phyloP scores from a whole-genome alignment of 2,113 vertebrate genomes.

The Cyanistes caeruleus region DNA sequence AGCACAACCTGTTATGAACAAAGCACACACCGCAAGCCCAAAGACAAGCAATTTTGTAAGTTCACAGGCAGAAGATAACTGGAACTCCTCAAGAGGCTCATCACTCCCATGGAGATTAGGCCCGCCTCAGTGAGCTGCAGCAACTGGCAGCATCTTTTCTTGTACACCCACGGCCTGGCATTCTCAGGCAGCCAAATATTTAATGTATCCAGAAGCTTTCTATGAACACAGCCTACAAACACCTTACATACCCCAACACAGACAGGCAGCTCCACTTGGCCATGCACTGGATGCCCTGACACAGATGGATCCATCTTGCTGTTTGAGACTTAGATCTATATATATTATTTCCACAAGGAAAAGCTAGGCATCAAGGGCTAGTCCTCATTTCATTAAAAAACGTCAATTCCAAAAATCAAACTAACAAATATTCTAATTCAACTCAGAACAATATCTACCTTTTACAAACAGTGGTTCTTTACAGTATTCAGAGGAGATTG shows the following conservation, averaged over 20 bases:
- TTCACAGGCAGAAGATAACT: not conserved
- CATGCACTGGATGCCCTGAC: fast-evolving
- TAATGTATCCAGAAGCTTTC: not conserved
- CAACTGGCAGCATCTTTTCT: not conserved
- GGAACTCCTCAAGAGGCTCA: not conserved
- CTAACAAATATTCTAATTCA: not conserved
- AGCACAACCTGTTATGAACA: not conserved
- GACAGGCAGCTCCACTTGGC: not conserved
- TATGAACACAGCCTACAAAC: not conserved
- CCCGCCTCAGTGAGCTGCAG: not conserved
- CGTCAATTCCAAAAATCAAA: not conserved
- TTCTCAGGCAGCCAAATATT: not conserved
- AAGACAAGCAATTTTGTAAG: not conserved
- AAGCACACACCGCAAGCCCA: fast-evolving
- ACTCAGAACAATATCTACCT: not conserved
- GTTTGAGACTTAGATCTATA: not conserved
- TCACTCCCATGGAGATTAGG: not conserved
- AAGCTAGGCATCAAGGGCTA: not conserved
- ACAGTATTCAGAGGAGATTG: not conserved
- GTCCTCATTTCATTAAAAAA: not conserved
- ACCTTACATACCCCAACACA: fast-evolving
- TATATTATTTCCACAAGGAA: not conserved
- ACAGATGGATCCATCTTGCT: fast-evolving
- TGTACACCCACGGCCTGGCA: not conserved
- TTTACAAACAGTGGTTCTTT: not conserved